Conservation (phyloP, 2,888 invertebrate species). For the Yponomeuta sedellus region DNA sequence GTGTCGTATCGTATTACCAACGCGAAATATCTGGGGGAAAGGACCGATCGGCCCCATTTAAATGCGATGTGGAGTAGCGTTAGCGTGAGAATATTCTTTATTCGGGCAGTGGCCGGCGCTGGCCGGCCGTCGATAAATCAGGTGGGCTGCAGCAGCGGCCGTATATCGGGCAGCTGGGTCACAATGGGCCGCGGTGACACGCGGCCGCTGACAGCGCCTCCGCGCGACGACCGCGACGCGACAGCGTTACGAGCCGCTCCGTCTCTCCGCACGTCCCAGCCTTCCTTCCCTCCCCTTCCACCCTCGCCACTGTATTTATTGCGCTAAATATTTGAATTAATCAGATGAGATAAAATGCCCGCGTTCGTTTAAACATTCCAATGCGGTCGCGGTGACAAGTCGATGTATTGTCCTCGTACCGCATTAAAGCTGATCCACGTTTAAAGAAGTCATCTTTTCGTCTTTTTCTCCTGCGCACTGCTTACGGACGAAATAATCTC, state of each 20-base stretch:
- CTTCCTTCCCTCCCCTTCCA: conserved; percentile 18
- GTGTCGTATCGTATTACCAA: conserved; percentile 77
- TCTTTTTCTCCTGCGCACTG: conserved; percentile 32
- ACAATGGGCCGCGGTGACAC: conserved; percentile 51
- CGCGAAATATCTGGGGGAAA: conserved; percentile 74
- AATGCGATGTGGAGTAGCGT: conserved; percentile 64
- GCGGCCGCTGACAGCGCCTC: conserved; percentile 35
- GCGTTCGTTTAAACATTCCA: conserved; percentile 70
- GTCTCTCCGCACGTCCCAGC: conserved; percentile 31
- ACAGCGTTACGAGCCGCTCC: conserved; percentile 35
- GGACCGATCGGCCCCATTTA: conserved; percentile 71
- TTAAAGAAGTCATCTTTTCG: conserved; percentile 50
- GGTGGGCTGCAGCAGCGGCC: conserved; percentile 49
- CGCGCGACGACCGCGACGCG: conserved; percentile 21
- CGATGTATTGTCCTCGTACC: conserved; percentile 71
- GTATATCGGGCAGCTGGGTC: conserved; percentile 58
- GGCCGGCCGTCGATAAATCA: conserved; percentile 70
- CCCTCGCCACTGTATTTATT: conserved; percentile 56
- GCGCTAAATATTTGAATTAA: conserved; percentile 76
- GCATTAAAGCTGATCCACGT: conserved; percentile 46
- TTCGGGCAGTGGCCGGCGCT: conserved; percentile 55
- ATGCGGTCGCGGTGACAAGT: conserved; percentile 70
- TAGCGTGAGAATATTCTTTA: conserved; percentile 75
- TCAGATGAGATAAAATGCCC: conserved; percentile 73
- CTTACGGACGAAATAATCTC: conserved; percentile 13